Conservation (phyloP, 2,797 vertebrate genomes). For the Pyrocephalus nanus region DNA sequence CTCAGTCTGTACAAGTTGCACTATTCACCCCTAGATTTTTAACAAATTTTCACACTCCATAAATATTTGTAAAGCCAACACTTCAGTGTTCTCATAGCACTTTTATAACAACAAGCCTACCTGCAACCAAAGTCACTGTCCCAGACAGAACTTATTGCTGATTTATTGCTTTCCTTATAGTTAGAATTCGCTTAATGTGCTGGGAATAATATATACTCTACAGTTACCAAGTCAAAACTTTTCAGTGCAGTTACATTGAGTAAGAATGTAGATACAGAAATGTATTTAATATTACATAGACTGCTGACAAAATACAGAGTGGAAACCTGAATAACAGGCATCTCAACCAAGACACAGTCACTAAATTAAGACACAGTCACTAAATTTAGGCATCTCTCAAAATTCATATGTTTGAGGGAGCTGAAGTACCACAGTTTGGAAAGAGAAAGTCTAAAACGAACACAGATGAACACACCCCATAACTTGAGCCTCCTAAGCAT, state of each 20-base stretch:
- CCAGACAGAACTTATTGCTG: background rate
- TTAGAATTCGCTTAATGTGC: background rate
- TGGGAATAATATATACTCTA: background rate
- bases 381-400: background rate
- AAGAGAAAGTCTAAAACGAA: background rate
- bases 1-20: background rate
- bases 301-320: background rate
- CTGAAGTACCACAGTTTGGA: background rate
- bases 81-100: background rate
- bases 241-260: accelerated
- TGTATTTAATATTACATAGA: accelerated
- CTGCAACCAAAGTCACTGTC: background rate
- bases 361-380: background rate
- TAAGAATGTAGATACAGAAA: background rate
- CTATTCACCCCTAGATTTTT: background rate
- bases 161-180: background rate
- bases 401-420: background rate
- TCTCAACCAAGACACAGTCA: background rate
- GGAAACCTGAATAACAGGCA: background rate
- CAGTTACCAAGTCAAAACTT: background rate
- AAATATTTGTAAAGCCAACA: background rate
- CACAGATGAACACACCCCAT: background rate
- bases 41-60: background rate
- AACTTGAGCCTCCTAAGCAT: background rate
- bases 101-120: background rate